Evolutionary conservation across 2,797 vertebrate species (phyloP), one percentile per base, ranked within the genome.

Genomic region (Simalia tracyae): DNA sequence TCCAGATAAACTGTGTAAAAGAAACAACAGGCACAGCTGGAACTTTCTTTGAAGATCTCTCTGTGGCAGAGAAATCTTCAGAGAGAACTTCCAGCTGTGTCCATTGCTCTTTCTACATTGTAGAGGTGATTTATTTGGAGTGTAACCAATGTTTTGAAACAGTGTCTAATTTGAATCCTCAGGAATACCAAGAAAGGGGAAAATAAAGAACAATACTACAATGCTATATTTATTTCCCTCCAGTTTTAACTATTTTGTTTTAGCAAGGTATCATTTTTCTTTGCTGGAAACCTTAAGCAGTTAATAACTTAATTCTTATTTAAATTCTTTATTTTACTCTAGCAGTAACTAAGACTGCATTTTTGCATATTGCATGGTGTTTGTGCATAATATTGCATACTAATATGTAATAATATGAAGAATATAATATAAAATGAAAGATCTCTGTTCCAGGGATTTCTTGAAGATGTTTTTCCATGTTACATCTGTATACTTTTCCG

Each of bases 121-220:
- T 61, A 59, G 63, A 72, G 64, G 84, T 72, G 91, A 89, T 92
- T 92, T 92, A 86, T 86, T 68, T 92, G 42, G 84, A 50, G 54
- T 26, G 63, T 22, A 42, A n/a, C 54, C 61, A 60, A 64, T 84
- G 61, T 59, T 86, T 92, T 60, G 28, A 86, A 54, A 91, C 12
- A 31, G 68, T 64, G 60, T 86, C 54, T 81, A 92, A 50, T 76
- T 28, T 26, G 68, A 61, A 61, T 63, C 24, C 28, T 87, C 57
- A 54, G 50, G 87, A 59, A 46, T 19, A 61, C 15, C 24, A 64
- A 10, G 57, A 87, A 72, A 61, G 22, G n/a, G 28, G 59, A 15
- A 19, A 12, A 26, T 24, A 46, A 46, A 46, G 36, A 46, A 81
- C 19, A 46, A 10, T n/a, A 10, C 22, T 9, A 46, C n/a, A 2